Evolutionary conservation across 2,113 vertebrate genomes (phyloP).

Genomic region (Chrysochloris asiatica): DNA sequence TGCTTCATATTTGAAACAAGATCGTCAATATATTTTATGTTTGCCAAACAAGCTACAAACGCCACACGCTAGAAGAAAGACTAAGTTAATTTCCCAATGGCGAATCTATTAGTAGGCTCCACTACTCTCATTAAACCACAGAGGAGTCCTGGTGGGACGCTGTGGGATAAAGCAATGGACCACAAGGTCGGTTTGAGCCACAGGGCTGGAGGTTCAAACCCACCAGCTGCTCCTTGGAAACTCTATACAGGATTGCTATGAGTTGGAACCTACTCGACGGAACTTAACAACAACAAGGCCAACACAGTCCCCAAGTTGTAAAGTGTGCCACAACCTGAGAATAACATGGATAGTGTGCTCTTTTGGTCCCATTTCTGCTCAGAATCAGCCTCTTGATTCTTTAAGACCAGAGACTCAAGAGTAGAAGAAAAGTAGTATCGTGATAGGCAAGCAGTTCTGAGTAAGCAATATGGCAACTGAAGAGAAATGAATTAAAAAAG

Average conservation of each 20-base stretch:
- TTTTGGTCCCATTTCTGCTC: no score
- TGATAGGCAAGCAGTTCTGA: neutral
- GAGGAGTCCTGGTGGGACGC: no score
- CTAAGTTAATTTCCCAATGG: fast-evolving
- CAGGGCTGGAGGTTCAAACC: no score
- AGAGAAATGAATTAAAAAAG: no score
- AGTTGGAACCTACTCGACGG: no score
- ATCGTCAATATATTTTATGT: neutral
- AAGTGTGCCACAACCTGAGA: no score
- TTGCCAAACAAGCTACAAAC: neutral
- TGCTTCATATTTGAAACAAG: neutral
- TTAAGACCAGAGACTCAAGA: neutral
- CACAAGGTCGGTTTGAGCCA: no score
- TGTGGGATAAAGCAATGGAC: no score
- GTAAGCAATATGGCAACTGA: neutral
- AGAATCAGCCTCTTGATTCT: neutral
- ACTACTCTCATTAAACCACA: neutral
- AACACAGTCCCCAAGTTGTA: neutral
- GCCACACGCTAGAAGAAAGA: fast-evolving
- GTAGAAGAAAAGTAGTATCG: fast-evolving
- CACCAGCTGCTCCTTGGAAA: no score
- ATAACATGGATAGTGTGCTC: fast-evolving
- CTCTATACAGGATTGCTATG: no score
- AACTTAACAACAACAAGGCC: no score
- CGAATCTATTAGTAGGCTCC: neutral